These are phyloP conservation scores for Lottia scabra DNA, from an alignment of 2,888 invertebrate species.

Conservation along the genomic window DNA sequence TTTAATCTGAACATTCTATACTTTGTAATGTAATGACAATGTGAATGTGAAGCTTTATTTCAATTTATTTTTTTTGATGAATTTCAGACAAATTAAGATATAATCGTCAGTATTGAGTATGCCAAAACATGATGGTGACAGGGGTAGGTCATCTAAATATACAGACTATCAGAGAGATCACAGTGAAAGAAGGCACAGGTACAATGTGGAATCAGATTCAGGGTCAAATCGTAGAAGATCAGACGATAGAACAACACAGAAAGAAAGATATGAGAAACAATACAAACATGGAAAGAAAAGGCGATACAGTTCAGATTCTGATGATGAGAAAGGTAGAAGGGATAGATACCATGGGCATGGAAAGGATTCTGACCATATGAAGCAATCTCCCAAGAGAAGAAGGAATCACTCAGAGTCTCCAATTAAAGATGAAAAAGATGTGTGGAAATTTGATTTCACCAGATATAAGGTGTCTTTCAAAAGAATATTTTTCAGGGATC, in stretches of 20 bases:
- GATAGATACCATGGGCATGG: neutral
- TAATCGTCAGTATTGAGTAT: too few relatives aligned
- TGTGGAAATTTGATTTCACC: constrained; percentile 51
- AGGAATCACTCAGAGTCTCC: neutral
- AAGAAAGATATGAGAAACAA: constrained; percentile 10
- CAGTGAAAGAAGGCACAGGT: too few relatives aligned
- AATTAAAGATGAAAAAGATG: constrained; percentile 15
- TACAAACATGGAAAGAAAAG: constrained; percentile 8
- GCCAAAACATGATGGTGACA: too few relatives aligned
- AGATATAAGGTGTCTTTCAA: constrained; percentile 61
- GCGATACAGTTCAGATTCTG: constrained; percentile 8
- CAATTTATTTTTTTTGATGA: too few relatives aligned
- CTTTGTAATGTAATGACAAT: too few relatives aligned
- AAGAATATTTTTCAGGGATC: constrained; percentile 75
- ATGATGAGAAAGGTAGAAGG: constrained; percentile 1
- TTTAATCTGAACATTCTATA: too few relatives aligned
- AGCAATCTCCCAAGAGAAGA: neutral
- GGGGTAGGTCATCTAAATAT: too few relatives aligned
- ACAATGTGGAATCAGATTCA: too few relatives aligned
- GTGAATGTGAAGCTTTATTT: too few relatives aligned
- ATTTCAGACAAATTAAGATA: too few relatives aligned
- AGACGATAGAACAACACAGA: neutral
- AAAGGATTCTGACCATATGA: neutral
- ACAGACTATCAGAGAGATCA: too few relatives aligned
- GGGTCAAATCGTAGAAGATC: too few relatives aligned